Evolutionary conservation across 2,113 vertebrate genomes (phyloP), one percentile per base, ranked within the genome.

Genomic region (Kryptolebias marmoratus): DNA sequence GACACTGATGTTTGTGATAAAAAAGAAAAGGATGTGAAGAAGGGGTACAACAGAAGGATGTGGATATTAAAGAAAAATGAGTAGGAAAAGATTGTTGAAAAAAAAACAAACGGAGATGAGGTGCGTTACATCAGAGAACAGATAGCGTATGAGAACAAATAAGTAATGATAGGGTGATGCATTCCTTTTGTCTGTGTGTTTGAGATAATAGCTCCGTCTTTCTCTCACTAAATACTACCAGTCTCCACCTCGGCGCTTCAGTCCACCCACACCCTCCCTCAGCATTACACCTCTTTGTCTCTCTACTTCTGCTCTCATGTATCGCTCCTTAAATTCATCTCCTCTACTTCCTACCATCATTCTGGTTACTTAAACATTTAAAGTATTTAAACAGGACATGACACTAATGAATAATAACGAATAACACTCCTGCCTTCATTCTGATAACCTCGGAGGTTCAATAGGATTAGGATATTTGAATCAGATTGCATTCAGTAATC

Each of bases 121-220:
- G 67, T 66, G 70, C 47, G 64, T 64, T 60, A 73, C 54, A 61
- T 58, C 57, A 56, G 63, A 45, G 54, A 71, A 60, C 64, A 67
- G 63, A 72, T 39, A 76, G 22, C 49, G 56, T 48, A 45, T 55
- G 39, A 77, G 63, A 83, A 81, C 82, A 88, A 85, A 85, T 61
- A 85, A 78, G 67, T 85, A 83, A 89, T 90, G 82, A 89, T 80
- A 83, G 80, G 76, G 73, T 67, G 71, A 73, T 60, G 73, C 7
- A 9, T 68, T 87, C 49, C 68, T 67, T 71, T 87, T 88, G 80
- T 85, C 55, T 82, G 79, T 55, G 83, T 64, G 77, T 79, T 77
- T 85, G 76, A 86, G 83, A 79, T 86, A 87, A 90, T 82, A 72
- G 75, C 73, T 59, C 39, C 86, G 73, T 68, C 60, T 80, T 76